Evolutionary conservation across 1,140 invertebrate genomes (phyloP).

Genomic region (Hirudo medicinalis): DNA sequence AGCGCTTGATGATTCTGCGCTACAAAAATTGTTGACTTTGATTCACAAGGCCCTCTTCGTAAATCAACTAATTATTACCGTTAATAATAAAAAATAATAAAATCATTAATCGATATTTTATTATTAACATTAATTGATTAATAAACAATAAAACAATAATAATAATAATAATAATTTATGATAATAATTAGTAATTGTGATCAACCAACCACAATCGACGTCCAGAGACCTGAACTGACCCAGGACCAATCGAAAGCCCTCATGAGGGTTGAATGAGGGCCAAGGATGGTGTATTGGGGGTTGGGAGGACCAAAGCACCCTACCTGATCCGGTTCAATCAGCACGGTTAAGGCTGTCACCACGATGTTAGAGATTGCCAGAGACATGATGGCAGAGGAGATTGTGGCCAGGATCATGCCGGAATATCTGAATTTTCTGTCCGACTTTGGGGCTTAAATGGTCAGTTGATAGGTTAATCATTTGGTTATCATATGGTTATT

Average conservation of each 20-base stretch:
- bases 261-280: neutral
- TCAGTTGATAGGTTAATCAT: too few relatives aligned
- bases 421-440: neutral
- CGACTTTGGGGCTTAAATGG: neutral
- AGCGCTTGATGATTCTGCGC: too few relatives aligned
- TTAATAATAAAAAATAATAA: too few relatives aligned
- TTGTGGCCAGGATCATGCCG: conserved; percentile 1
- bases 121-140: too few relatives aligned
- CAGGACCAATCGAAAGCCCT: conserved; percentile 4
- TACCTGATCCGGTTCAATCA: neutral
- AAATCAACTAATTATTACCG: too few relatives aligned
- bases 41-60: too few relatives aligned
- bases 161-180: too few relatives aligned
- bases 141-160: too few relatives aligned
- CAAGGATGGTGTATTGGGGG: neutral
- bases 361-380: neutral
- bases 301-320: neutral
- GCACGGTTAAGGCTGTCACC: neutral
- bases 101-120: too few relatives aligned
- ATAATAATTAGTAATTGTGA: too few relatives aligned
- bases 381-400: neutral
- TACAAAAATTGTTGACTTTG: too few relatives aligned
- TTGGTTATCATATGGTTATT: too few relatives aligned
- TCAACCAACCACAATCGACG: neutral
- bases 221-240: neutral